Base-by-base conservation (phyloP, 1,140 invertebrate genomes). In the Wiebesia pumilae region DNA sequence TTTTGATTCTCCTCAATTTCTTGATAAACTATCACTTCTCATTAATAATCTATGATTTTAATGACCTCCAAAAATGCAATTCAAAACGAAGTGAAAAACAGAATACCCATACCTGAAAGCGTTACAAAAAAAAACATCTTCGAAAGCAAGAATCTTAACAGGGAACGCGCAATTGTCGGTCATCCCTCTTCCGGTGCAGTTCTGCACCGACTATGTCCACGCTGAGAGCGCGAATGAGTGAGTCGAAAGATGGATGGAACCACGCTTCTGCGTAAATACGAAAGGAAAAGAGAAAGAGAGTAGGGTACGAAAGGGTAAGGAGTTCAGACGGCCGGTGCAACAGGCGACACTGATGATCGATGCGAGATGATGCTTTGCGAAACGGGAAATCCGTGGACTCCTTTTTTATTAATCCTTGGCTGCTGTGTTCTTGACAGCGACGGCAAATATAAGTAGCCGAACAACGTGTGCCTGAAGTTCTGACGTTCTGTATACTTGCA, bases 291-390 rank as follows among this genome's bases (percentile, higher is more conserved):
- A 43, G 84, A 80, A 77, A 58, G 35, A 24, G 19, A 21, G 0
- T 38, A 73, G 35, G 47, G 58, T 43, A 54, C 35, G 38, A 19
- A 24, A 24, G 71, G 9, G 71, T 0, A 75, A 75, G 38, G 21
- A 27, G 7, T 69, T 75, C 38, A 3, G 81, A 43, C 73, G 83
- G 88, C 83, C 89, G 88, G 89, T 88, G 89, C 89, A 93, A 92
- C 91, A 92, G 90, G 91, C 91, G 90, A 92, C 90, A 90, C 89
- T 90, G 91, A 92, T 93, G 92, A 93, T 93, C 92, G 92, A 93
- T 93, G 92, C 90, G 89, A 85, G 88, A 19, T 71, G 82, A 89
- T 89, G 88, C 88, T 69, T 89, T 90, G 89, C 89, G 88, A 89
- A 90, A 90, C 89, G 90, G 89, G 69, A 89, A 92, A 92, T 91